These are phyloP conservation scores for Toxostoma redivivum DNA, from an alignment of 2,113 vertebrate species.

Conservation along the genomic window DNA sequence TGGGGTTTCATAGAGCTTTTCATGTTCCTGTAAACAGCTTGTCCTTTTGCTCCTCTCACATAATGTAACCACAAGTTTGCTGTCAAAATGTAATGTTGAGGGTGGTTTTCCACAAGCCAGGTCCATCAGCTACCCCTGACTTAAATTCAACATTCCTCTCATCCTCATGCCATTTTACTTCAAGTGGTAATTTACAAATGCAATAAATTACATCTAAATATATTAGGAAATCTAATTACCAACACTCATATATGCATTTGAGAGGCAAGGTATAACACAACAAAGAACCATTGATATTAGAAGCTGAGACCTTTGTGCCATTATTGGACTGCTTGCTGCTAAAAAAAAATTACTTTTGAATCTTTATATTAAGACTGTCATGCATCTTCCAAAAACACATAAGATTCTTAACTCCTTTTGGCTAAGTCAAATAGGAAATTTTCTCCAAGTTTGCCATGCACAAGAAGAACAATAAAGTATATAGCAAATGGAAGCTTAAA, in stretches of 20 bases:
- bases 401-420: background rate
- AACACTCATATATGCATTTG: background rate
- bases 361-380: background rate
- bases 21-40: background rate
- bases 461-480: background rate
- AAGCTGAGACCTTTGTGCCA: background rate
- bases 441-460: background rate
- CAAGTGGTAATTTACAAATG: background rate
- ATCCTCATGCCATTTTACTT: background rate
- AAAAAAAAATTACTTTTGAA: background rate
- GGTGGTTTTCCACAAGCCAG: background rate
- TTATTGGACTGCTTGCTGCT: background rate
- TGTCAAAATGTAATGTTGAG: background rate
- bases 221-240: background rate
- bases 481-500: constrained; percentile 7
- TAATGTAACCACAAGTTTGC: background rate
- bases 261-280: background rate
- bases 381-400: background rate
- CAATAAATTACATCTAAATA: background rate
- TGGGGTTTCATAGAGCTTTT: background rate
- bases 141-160: too few species aligned
- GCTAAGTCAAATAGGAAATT: background rate
- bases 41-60: background rate
- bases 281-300: background rate
- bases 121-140: background rate